A percentile compares a stretch with the other conserved stretches of the same genome.
These are phyloP conservation scores for Sturnira hondurensis DNA, from an alignment of 2,113 vertebrate species.

Conservation along the genomic window DNA sequence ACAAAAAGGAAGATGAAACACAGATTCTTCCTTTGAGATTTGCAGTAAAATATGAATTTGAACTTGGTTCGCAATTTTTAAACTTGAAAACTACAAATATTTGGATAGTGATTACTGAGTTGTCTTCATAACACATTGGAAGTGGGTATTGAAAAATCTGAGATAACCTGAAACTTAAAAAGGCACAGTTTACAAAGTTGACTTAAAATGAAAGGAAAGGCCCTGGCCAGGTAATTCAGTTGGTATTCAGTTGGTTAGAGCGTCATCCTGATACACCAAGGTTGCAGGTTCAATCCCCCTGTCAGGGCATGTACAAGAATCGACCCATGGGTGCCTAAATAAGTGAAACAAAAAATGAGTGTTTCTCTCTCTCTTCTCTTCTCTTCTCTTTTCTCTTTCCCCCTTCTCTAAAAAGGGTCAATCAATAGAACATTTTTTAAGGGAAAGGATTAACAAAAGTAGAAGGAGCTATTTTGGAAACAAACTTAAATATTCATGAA, in stretches of 20 bases:
- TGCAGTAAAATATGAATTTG: not conserved
- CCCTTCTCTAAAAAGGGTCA: no score
- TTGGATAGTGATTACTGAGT: not conserved
- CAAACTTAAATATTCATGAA: not conserved
- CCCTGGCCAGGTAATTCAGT: no score
- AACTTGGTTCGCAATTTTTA: not conserved
- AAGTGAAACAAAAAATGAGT: no score
- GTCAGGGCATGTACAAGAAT: no score
- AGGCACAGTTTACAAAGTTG: not conserved
- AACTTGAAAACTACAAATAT: not conserved
- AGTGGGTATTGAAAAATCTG: not conserved
- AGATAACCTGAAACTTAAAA: not conserved
- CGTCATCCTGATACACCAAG: no score
- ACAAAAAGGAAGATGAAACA: not conserved
- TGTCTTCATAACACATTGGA: not conserved
- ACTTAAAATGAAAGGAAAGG: not conserved
- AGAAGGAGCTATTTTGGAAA: conserved; percentile 31
- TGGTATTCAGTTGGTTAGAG: no score
- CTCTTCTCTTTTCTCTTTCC: no score
- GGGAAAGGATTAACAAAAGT: not conserved
- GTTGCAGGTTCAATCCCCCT: no score
- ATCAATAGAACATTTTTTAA: not conserved
- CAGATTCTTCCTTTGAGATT: not conserved
- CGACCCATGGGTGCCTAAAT: no score
- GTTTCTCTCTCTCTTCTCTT: no score